These are phyloP conservation scores for Hecatera dysodea DNA, from an alignment of 2,888 invertebrate genomes.

Conservation along the genomic window DNA sequence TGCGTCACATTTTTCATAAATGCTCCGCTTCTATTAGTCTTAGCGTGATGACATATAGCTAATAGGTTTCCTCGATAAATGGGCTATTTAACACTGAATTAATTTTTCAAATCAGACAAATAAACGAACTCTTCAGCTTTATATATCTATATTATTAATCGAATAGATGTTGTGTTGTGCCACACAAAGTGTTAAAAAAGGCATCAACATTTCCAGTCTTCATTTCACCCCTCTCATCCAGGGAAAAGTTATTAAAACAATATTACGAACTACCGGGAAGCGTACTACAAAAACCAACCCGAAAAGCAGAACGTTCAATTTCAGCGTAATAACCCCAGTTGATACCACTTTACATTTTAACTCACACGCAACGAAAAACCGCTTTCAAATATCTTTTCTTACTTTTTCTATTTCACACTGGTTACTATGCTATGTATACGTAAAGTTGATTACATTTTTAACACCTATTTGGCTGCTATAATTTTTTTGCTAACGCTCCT, in stretches of 20 bases:
- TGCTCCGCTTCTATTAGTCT: too few relatives aligned
- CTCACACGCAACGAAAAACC: slow-evolving; percentile 14
- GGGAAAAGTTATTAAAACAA: slow-evolving; percentile 11
- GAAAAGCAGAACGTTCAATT: slow-evolving; percentile 33
- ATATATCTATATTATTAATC: too few relatives aligned
- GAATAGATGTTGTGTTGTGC: too few relatives aligned
- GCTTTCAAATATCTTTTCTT: slow-evolving; percentile 18
- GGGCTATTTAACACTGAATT: too few relatives aligned
- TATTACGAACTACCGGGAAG: slow-evolving; percentile 4
- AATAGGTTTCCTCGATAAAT: too few relatives aligned
- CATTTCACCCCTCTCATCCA: neutral
- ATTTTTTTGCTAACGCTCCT: slow-evolving; percentile 54
- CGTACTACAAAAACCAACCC: neutral
- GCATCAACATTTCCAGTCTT: neutral
- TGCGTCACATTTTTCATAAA: too few relatives aligned
- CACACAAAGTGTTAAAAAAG: neutral
- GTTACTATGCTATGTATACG: slow-evolving; percentile 33
- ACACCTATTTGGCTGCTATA: slow-evolving; percentile 39
- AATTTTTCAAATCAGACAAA: too few relatives aligned
- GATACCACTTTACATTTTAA: slow-evolving; percentile 29
- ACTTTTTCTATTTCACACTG: slow-evolving; percentile 20
- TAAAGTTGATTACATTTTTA: slow-evolving; percentile 58
- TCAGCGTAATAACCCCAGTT: slow-evolving; percentile 32
- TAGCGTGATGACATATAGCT: too few relatives aligned
- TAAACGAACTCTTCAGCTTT: too few relatives aligned